Base-by-base conservation (phyloP, 2,888 invertebrate species). In the Dynastes hyllus region DNA sequence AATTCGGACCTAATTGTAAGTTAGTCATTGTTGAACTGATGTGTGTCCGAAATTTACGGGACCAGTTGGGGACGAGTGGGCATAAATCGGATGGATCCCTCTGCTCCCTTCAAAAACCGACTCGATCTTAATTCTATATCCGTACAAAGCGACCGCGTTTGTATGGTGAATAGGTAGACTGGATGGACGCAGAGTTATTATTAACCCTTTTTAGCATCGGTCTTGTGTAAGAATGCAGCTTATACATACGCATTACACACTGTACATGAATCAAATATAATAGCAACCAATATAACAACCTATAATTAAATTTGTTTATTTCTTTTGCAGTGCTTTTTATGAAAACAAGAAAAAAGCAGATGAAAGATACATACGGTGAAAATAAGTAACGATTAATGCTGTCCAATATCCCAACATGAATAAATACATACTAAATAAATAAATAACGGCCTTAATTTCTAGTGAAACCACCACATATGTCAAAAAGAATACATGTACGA, bases 21-120 rank as follows among this genome's bases (percentile, higher is more conserved):
- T 83, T 82, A 82, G 81, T 81, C 81, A 81, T 82, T 83, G 81
- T 81, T 81, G 81, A 80, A 83, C 83, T 82, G 81, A 78, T 81
- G 61, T 75, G 61, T 75, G 82, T 82, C 83, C 83, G 83, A 83
- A 78, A 83, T 81, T 79, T 79, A 75, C 73, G 73, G 73, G 61
- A 75, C 73, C 69, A 78, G 79, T 76, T 81, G 76, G 75, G 80
- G 55, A 79, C 77, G 73, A 81, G 78, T 80, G 82, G 80, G 81
- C 80, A 81, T 80, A 83, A 82, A 82, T 82, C 81, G 78, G 82
- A 75, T 75, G 73, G 81, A 79, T 81, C 82, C 83, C 76, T 58
- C 77, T 82, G 81, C 81, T 82, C 80, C 83, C 81, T 80, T 69
- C 58, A 77, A 77, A 77, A 76, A 79, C 81, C 81, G 81, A 80